Evolutionary conservation across 2,797 vertebrate species (phyloP), one percentile per base, ranked within the genome.

Genomic region (Emydoidea blandingii): DNA sequence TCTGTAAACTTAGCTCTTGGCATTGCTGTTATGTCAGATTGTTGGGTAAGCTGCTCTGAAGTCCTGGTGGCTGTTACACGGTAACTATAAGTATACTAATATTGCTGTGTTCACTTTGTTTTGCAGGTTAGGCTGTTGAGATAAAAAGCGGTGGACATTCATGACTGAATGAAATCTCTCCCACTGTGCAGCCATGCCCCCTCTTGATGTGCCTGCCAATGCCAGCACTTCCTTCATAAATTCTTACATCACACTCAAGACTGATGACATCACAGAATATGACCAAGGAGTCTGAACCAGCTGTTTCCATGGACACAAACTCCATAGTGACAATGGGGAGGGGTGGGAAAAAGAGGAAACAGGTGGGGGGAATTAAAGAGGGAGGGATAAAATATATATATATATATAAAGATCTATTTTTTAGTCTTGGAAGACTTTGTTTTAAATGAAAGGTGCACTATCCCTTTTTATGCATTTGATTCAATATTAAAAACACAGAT

Each of bases 351-450:
- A 97, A 98, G 87, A 85, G 95, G 97, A 97, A 96, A 95, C 87
- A 97, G 96, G 95, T 94, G 95, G 97, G 98, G 81, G 95, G 95
- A 97, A 97, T 96, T 97, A 97, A 95, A 96, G 98, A 97, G 95
- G 98, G 98, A 97, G 98, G 98, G 97, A 96, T 96, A 97, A 97
- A 98, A 98, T 97, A 97, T 97, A 97, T 97, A 98, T 97, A 98
- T 98, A 98, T 98, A 97, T 97, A 98, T 96, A 98, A 98, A 97
- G 97, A 98, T 98, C 98, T 98, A 98, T 98, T 98, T 98, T 97
- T 98, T 98, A 98, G 98, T 98, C 98, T 98, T 98, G 98, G 98
- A 98, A 98, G 98, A 98, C 98, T 98, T 98, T 97, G 98, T 98
- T 98, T 98, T 98, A 98, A 98, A 98, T 98, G 98, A 98, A 98